These are phyloP conservation scores for Rhinella marina DNA, from an alignment of 2,797 vertebrate genomes.

Conservation along the genomic window DNA sequence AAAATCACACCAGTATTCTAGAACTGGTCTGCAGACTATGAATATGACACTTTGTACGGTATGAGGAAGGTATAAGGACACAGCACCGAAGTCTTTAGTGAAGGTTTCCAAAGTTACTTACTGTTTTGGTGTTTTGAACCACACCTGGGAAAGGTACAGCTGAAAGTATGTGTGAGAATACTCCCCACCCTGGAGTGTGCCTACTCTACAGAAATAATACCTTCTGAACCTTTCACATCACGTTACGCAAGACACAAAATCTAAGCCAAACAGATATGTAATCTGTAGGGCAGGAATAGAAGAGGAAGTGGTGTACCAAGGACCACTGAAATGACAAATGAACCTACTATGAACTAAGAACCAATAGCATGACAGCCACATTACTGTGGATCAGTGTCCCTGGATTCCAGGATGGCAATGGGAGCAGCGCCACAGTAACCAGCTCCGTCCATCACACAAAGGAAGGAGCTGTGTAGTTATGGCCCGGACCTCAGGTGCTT, in stretches of 20 bases:
- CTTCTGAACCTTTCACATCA: not conserved
- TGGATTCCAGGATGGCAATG: too few species aligned
- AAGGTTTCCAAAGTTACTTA: not conserved
- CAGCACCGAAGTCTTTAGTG: not conserved
- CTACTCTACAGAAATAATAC: conserved; percentile 5
- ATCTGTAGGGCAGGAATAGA: not conserved
- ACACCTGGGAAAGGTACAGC: conserved; percentile 29
- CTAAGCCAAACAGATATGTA: not conserved
- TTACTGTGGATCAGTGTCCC: too few species aligned
- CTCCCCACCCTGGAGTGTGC: conserved; percentile 9
- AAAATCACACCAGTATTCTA: too few species aligned
- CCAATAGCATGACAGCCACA: too few species aligned
- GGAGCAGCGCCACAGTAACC: too few species aligned
- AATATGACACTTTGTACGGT: not conserved
- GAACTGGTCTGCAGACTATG: not conserved
- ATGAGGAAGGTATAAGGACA: too few species aligned
- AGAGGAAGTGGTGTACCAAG: not conserved
- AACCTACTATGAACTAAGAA: too few species aligned
- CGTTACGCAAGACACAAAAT: not conserved
- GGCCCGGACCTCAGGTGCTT: too few species aligned
- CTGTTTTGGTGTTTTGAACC: not conserved
- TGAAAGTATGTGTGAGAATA: conserved; percentile 10
- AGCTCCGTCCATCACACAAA: too few species aligned
- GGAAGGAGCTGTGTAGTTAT: too few species aligned
- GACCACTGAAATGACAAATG: too few species aligned